phyloP scores from a whole-genome alignment of 2,888 invertebrate species.

The Caenorhabditis becei region DNA sequence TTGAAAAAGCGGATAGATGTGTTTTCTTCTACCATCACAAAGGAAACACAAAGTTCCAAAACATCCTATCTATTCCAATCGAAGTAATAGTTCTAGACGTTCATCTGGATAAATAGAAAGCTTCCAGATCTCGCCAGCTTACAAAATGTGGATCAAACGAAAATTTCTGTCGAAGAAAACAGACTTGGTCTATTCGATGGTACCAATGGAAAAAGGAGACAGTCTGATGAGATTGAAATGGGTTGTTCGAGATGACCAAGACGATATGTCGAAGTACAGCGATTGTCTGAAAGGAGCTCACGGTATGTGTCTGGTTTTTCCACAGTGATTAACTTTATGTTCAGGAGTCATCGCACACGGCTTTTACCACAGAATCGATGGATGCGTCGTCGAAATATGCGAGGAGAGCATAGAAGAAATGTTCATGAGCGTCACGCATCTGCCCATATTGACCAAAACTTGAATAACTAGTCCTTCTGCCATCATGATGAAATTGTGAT shows the following conservation, averaged over 20 bases:
- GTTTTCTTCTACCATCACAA: constrained; percentile 2
- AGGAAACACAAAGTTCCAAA: background rate
- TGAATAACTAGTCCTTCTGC: too few species aligned
- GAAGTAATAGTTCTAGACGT: constrained; percentile 1
- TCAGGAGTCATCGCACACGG: background rate
- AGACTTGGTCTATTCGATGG: too few species aligned
- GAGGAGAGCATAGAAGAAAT: background rate
- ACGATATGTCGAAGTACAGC: background rate
- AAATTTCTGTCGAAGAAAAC: too few species aligned
- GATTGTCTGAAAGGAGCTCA: background rate
- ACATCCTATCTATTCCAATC: background rate
- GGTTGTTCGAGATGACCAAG: too few species aligned
- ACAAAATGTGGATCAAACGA: too few species aligned
- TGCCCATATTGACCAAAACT: background rate
- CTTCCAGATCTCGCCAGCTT: background rate
- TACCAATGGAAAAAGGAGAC: too few species aligned
- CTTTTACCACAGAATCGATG: background rate
- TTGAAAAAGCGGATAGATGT: background rate
- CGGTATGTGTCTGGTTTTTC: background rate
- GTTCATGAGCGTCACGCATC: background rate
- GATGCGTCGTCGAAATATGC: background rate
- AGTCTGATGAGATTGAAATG: too few species aligned
- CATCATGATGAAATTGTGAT: too few species aligned
- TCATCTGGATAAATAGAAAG: background rate
- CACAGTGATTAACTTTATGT: background rate